A percentile compares a stretch with the other conserved stretches of the same genome.
These are phyloP conservation scores for Melanotus villosus DNA, from an alignment of 2,888 invertebrate species.

Conservation along the genomic window DNA sequence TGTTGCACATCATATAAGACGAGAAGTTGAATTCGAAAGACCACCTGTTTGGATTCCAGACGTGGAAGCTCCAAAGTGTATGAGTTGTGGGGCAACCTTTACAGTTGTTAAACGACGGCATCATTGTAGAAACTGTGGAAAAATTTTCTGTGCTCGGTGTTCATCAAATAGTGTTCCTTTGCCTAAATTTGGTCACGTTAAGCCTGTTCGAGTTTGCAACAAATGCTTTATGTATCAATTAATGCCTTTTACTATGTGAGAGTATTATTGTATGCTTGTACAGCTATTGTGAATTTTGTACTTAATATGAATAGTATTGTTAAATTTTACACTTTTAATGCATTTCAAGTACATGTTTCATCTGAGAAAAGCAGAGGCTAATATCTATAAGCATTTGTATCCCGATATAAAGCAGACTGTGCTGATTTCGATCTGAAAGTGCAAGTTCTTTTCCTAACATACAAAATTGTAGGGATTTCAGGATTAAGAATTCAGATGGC, in stretches of 20 bases:
- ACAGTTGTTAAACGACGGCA: constrained; percentile 96
- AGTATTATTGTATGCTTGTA: constrained; percentile 30
- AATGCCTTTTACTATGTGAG: constrained; percentile 73
- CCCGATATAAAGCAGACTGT: not conserved
- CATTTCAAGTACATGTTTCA: constrained; percentile 25
- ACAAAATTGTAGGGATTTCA: no score
- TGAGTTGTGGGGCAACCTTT: constrained; percentile 93
- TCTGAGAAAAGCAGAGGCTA: not conserved
- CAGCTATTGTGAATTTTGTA: constrained; percentile 48
- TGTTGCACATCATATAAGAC: constrained; percentile 30
- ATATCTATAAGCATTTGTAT: not conserved
- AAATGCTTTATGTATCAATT: constrained; percentile 85
- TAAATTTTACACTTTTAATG: constrained; percentile 30
- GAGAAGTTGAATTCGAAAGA: constrained; percentile 54
- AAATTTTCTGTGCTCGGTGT: constrained; percentile 95
- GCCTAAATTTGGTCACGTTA: constrained; percentile 92
- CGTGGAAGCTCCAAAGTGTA: constrained; percentile 91
- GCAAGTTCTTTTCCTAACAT: no score
- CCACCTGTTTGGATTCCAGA: constrained; percentile 97
- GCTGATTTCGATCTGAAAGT: no score
- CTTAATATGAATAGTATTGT: constrained; percentile 44
- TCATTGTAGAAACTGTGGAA: constrained; percentile 97
- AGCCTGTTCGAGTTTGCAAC: constrained; percentile 95
- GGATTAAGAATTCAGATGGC: not conserved
- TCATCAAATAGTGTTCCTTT: constrained; percentile 93